A percentile compares a stretch with the other conserved stretches of the same genome.
phyloP scores from a whole-genome alignment of 2,113 vertebrate species.

The Cochlearius cochlearius region DNA sequence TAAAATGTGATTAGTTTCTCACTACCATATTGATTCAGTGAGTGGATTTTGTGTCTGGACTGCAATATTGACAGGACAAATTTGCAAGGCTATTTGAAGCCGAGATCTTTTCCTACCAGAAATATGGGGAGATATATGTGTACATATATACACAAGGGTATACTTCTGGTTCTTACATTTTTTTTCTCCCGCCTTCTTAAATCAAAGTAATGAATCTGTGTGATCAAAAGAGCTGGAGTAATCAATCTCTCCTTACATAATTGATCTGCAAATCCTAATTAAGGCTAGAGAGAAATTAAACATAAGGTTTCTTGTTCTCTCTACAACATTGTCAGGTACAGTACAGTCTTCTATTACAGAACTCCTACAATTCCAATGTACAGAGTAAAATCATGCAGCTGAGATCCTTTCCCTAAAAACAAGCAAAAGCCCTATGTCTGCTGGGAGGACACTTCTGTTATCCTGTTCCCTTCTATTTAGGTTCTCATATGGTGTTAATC shows the following conservation, averaged over 20 bases:
- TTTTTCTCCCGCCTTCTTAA: not conserved
- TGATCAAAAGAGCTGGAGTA: conserved; percentile 11
- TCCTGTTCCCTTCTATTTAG: conserved; percentile 46
- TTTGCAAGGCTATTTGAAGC: not conserved
- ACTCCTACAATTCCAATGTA: not conserved
- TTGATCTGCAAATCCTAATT: conserved; percentile 22
- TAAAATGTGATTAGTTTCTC: conserved; percentile 3
- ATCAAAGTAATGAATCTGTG: conserved; percentile 1
- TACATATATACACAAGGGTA: not conserved
- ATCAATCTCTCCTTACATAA: not conserved
- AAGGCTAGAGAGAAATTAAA: conserved; percentile 11
- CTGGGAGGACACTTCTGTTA: not conserved
- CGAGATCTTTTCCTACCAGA: not conserved
- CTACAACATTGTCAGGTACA: not conserved
- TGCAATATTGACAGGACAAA: not conserved
- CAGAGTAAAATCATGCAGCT: not conserved
- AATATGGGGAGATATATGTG: not conserved
- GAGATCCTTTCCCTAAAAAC: not conserved
- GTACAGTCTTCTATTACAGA: not conserved
- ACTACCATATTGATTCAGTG: not conserved
- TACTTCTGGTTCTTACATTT: not conserved
- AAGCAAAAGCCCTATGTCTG: not conserved
- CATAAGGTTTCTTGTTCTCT: not conserved
- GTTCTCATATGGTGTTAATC: conserved; percentile 45
- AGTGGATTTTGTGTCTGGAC: not conserved